Conservation (phyloP, 2,113 vertebrate genomes). For the Oncorhynchus clarkii region DNA sequence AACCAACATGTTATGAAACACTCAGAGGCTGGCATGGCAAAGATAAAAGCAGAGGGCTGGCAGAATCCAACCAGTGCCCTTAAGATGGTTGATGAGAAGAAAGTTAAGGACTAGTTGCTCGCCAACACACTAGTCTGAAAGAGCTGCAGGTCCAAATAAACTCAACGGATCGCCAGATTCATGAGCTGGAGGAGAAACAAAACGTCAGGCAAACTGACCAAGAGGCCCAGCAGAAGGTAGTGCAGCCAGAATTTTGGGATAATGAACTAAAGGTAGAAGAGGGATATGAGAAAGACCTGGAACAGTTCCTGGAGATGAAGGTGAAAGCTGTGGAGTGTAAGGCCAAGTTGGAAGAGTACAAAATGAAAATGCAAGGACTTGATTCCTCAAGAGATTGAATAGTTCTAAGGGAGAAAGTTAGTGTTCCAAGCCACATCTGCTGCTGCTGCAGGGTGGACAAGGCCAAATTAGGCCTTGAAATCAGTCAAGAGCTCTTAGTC, state of each 20-base stretch:
- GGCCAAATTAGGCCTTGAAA: constrained; percentile 6
- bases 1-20: constrained; percentile 37
- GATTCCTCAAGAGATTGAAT: constrained; percentile 1
- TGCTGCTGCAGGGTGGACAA: background rate
- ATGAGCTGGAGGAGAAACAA: constrained; percentile 42
- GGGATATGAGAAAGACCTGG: constrained; percentile 63
- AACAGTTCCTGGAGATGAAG: constrained; percentile 70
- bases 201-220: constrained; percentile 3
- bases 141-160: constrained; percentile 55
- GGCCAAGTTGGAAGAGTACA: constrained; percentile 65
- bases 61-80: background rate
- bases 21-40: background rate
- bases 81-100: constrained; percentile 38
- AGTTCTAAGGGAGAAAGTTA: background rate
- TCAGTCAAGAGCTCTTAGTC: constrained; percentile 13
- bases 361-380: constrained; percentile 44
- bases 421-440: background rate
- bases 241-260: constrained; percentile 72
- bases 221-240: constrained; percentile 29
- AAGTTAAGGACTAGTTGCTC: constrained; percentile 49
- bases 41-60: background rate
- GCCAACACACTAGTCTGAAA: constrained; percentile 60
- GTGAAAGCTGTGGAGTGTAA: constrained; percentile 64
- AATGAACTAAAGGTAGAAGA: constrained; percentile 74
- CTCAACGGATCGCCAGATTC: constrained; percentile 55